Evolutionary conservation across 2,113 vertebrate species (phyloP).

Genomic region (Oenanthe oenanthe): DNA sequence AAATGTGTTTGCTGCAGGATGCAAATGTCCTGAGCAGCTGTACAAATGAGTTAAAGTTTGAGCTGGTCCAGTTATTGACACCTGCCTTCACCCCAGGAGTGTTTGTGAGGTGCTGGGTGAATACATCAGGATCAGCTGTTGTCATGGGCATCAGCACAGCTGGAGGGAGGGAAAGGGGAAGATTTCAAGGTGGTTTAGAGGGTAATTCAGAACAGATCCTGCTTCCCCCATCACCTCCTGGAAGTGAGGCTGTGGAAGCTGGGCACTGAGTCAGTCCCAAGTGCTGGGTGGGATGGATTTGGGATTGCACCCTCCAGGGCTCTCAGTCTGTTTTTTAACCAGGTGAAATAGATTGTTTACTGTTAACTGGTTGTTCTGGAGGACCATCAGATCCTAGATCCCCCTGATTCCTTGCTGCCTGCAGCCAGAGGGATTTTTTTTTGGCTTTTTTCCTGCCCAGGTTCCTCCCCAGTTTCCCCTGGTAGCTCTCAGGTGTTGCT

Average conservation of each 20-base stretch:
- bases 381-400: neutral
- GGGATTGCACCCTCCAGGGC: neutral
- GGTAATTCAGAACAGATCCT: neutral
- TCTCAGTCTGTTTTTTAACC: neutral
- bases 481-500: neutral
- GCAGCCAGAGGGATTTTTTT: neutral
- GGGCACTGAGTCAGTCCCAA: neutral
- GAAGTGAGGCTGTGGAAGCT: neutral
- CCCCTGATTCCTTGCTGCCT: neutral
- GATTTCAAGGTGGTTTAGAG: neutral
- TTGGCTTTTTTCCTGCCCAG: neutral
- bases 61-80: neutral
- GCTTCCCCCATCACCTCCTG: neutral
- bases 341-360: neutral
- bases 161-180: neutral
- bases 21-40: neutral
- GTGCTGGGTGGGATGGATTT: neutral
- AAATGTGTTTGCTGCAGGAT: neutral
- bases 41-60: neutral
- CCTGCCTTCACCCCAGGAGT: neutral
- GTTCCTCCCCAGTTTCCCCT: neutral
- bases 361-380: neutral
- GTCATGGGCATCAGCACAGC: neutral
- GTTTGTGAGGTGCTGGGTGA: neutral
- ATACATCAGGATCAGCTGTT: neutral